Evolutionary conservation across 1,140 invertebrate genomes (phyloP), one percentile per base, ranked within the genome.

Genomic region (Heliconius eleuchia): DNA sequence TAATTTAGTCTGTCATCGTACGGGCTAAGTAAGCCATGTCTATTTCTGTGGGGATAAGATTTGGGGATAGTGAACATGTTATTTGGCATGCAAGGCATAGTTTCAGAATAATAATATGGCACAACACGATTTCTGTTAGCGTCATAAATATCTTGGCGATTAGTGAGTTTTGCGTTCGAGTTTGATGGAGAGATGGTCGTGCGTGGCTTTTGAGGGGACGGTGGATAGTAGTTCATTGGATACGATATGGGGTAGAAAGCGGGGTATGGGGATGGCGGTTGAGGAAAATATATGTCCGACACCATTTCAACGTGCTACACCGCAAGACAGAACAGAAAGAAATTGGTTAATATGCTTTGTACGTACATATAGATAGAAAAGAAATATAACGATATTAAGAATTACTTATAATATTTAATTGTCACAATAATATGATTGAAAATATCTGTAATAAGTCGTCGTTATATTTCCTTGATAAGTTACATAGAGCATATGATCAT

Each of bases 291-390:
- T 90, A 97, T 95, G 94, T 97, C 96, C 94, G 96, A 97, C 94
- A 96, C 96, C 95, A 97, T 95, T 95, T 97, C 96, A 95, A 96
- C 95, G 90, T 96, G 96, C 96, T 96, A 96, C 85, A 93, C 89
- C 90, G 90, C 88, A 91, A 94, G 92, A 93, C 86, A 92, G 90
- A 92, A 92, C 86, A 93, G 91, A 94, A 92, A 94, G 83, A 90
- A 88, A 91, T 91, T 86, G 85, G 91, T 92, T 94, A 92, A 92
- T 92, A 89, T 82, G 81, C 77, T 76, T 77, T 73, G 46, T 76
- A 78, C 57, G 73, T 70, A 82, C 50, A 78, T 77, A 79, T 79
- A 82, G n/a, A 73, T 37, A 71, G 23, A 8, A 46, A 46, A 77
- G 72, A 80, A 50, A 80, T 77, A 77, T 82, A 73, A 71, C 16